Conservation (phyloP, 2,888 invertebrate genomes). For the Gymnoscelis rufifasciata region DNA sequence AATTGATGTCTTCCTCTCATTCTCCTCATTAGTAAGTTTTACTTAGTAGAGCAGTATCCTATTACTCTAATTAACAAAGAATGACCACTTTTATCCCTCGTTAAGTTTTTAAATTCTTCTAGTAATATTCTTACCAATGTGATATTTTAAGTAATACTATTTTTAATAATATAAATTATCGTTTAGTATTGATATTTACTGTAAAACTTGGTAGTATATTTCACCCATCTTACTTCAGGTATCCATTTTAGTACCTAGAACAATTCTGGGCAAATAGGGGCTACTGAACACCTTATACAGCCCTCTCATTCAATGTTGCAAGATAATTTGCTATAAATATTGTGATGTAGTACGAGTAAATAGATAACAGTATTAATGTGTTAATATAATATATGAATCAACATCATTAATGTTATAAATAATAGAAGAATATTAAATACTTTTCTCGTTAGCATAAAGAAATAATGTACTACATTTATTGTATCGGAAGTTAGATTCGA, state of each 20-base stretch:
- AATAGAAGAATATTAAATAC: too few species aligned
- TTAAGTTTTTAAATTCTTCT: slow-evolving; percentile 34
- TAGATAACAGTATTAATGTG: too few species aligned
- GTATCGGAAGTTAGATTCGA: too few species aligned
- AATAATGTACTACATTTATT: too few species aligned
- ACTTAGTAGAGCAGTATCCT: slow-evolving; percentile 2
- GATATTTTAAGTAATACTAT: slow-evolving; percentile 63
- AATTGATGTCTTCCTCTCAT: slow-evolving; percentile 18
- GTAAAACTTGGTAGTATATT: not conserved
- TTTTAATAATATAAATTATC: slow-evolving; percentile 18
- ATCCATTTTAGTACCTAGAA: too few species aligned
- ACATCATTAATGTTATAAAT: too few species aligned
- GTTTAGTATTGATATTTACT: slow-evolving; percentile 10
- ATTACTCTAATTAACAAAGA: slow-evolving; percentile 13
- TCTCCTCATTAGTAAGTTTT: not conserved
- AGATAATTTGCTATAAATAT: not conserved
- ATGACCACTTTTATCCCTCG: slow-evolving; percentile 16
- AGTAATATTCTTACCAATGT: slow-evolving; percentile 57
- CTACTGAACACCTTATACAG: too few species aligned
- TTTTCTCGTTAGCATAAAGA: too few species aligned
- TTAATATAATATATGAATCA: too few species aligned
- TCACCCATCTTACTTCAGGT: too few species aligned
- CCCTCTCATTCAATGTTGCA: not conserved
- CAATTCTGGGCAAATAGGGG: too few species aligned
- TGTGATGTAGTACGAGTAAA: too few species aligned